Conservation (phyloP, 2,888 invertebrate genomes). For the Platerodrilus igneus region DNA sequence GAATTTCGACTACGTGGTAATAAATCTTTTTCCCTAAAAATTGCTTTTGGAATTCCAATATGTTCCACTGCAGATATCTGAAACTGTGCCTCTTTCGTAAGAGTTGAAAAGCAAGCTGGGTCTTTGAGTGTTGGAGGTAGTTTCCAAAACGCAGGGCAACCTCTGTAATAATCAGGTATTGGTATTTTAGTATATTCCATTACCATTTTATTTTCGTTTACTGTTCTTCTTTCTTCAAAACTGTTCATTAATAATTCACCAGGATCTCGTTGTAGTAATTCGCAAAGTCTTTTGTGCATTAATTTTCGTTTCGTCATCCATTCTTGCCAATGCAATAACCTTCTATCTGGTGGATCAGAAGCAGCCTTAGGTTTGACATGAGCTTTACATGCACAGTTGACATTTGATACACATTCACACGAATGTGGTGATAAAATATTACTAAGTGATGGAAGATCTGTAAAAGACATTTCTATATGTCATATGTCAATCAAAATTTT, state of each 20-base stretch:
- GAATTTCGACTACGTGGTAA: conserved; percentile 28
- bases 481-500: too few species aligned
- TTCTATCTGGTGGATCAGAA: conserved; percentile 19
- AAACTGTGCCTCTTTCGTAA: conserved; percentile 33
- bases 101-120: conserved; percentile 32
- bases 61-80: conserved; percentile 37
- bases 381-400: conserved; percentile 4
- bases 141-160: conserved; percentile 42
- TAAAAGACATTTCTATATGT: conserved; percentile 20
- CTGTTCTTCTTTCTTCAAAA: conserved; percentile 14
- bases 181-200: conserved; percentile 37
- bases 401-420: conserved; percentile 1
- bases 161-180: conserved; percentile 39
- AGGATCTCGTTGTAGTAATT: conserved; percentile 32
- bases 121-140: conserved; percentile 32
- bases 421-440: conserved; percentile 10
- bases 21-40: conserved; percentile 36
- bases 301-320: conserved; percentile 37
- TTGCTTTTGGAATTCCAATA: conserved; percentile 33
- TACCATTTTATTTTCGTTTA: conserved; percentile 36
- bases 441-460: conserved; percentile 13
- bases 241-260: conserved; percentile 30
- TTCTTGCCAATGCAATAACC: conserved; percentile 37
- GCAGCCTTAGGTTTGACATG: not conserved
- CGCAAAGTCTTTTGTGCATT: conserved; percentile 30